phyloP scores from a whole-genome alignment of 2,797 vertebrate species.

The Onychomys arenicola region DNA sequence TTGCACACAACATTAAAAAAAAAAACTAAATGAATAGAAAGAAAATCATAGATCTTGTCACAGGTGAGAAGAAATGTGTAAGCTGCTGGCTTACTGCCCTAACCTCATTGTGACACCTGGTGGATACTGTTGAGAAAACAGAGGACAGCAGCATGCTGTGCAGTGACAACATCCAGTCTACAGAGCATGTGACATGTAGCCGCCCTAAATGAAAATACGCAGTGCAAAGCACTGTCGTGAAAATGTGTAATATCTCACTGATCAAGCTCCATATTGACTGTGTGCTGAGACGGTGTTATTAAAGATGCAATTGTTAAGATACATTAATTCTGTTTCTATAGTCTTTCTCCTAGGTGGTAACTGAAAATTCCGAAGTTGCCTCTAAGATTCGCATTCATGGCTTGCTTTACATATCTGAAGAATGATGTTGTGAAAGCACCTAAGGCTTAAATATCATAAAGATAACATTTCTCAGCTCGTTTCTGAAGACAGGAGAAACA shows the following conservation, averaged over 20 bases:
- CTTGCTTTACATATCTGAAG: background rate
- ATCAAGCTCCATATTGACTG: background rate
- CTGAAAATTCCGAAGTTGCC: background rate
- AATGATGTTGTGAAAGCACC: background rate
- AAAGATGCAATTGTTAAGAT: background rate
- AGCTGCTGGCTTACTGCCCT: background rate
- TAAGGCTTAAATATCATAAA: background rate
- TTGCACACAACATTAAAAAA: constrained; percentile 24
- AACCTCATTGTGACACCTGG: constrained; percentile 68
- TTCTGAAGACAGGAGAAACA: constrained; percentile 3
- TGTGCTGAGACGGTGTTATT: background rate
- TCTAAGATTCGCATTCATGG: background rate
- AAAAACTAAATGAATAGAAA: background rate
- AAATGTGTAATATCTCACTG: background rate
- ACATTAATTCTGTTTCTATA: constrained; percentile 18
- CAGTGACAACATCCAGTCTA: background rate
- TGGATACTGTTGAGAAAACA: constrained; percentile 41
- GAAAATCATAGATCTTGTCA: background rate
- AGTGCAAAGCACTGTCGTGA: background rate
- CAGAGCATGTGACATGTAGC: background rate
- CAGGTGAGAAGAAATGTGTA: background rate
- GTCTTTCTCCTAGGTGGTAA: background rate
- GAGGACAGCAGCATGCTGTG: rapidly evolving
- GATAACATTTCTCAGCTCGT: background rate
- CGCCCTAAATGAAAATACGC: background rate